These are phyloP conservation scores for Rhaphigaster nebulosa DNA, from an alignment of 2,888 invertebrate species.

Conservation along the genomic window DNA sequence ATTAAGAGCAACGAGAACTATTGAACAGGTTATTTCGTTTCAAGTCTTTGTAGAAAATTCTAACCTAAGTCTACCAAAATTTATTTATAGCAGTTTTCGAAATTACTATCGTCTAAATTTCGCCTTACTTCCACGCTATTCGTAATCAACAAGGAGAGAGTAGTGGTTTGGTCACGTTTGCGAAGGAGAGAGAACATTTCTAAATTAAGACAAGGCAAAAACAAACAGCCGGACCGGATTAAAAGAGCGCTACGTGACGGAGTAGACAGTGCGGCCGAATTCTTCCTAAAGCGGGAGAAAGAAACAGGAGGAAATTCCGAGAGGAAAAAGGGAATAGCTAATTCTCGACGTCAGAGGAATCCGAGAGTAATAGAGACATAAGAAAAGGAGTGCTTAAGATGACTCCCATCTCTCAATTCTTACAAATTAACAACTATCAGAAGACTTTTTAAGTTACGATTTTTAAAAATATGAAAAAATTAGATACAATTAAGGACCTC, in stretches of 20 bases:
- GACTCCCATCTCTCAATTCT: not conserved
- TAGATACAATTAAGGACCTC: no score
- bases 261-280: not conserved
- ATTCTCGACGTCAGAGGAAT: not conserved
- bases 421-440: not conserved
- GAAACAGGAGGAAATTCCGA: not conserved
- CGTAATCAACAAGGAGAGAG: not conserved
- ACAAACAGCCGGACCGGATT: conserved; percentile 2
- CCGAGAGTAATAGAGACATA: not conserved
- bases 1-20: no score
- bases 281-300: not conserved
- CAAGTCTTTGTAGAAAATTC: no score
- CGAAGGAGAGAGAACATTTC: conserved; percentile 10
- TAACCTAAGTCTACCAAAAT: no score
- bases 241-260: conserved; percentile 3
- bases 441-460: not conserved
- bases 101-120: not conserved
- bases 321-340: not conserved
- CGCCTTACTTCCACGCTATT: not conserved
- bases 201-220: conserved; percentile 38
- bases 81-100: no score
- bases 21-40: no score
- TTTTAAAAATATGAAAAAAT: no score
- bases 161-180: conserved; percentile 13
- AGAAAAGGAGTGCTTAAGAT: not conserved